Conservation (phyloP, 53 echinoderm and acorn worm genomes). For the Mesocentrotus franciscanus region DNA sequence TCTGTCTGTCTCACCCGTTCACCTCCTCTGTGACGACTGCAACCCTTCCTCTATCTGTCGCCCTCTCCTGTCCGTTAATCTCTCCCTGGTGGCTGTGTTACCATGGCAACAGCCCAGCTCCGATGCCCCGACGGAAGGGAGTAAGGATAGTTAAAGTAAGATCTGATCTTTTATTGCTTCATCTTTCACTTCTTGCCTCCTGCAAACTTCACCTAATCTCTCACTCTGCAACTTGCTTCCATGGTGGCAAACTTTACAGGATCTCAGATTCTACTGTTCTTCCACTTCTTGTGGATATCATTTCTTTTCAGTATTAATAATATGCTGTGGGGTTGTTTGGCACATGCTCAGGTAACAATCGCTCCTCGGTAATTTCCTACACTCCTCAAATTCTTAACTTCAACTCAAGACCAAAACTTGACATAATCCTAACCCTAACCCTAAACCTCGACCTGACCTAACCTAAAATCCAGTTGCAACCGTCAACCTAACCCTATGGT, state of each 20-base stretch:
- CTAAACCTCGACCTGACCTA: too few species aligned
- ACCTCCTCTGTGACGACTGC: slow-evolving; percentile 46
- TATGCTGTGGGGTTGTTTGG: too few species aligned
- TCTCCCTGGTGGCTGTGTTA: slow-evolving; percentile 3
- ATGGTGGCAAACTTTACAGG: neutral
- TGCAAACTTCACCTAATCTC: neutral
- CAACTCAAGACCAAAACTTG: too few species aligned
- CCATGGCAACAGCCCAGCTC: slow-evolving; percentile 51
- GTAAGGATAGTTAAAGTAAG: slow-evolving; percentile 52
- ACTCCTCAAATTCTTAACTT: too few species aligned
- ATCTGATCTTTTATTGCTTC: slow-evolving; percentile 48
- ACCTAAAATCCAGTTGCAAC: too few species aligned
- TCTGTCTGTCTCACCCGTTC: slow-evolving; percentile 47
- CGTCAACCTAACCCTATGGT: too few species aligned
- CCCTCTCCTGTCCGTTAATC: slow-evolving; percentile 44
- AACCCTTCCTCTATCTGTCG: slow-evolving; percentile 54
- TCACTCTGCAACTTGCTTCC: slow-evolving; percentile 22
- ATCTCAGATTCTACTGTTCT: slow-evolving; percentile 44
- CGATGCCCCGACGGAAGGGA: slow-evolving; percentile 40
- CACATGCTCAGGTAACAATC: too few species aligned
- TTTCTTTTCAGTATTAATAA: neutral
- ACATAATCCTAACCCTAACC: too few species aligned
- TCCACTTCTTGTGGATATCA: slow-evolving; percentile 40
- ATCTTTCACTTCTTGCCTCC: neutral
- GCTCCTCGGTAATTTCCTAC: too few species aligned